Base-by-base conservation (phyloP, 2,113 vertebrate species). In the Caloenas nicobarica region DNA sequence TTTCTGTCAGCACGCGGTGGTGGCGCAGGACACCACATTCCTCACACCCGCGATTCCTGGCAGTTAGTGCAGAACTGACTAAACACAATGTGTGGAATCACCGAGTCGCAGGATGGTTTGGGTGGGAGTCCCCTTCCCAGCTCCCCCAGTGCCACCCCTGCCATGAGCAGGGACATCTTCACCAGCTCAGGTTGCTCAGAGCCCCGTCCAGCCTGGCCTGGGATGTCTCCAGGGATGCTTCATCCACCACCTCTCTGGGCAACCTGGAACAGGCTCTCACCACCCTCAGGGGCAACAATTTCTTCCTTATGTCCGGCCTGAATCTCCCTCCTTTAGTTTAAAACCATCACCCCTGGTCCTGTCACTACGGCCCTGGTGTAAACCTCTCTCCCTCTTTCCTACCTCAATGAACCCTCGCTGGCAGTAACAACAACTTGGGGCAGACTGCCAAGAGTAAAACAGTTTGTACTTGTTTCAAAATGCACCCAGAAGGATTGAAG, bases 271-370 rank as follows among this genome's bases (percentile, higher is more conserved):
- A 69, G 28, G 1, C 15, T 2, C 22, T 71, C 50, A 50, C 16
- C 31, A 7, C 22, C 44, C 40, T 38, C 62, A n/a, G 0, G 1
- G 1, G 1, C 3, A 46, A 34, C 1, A 2, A 26, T 5, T 57
- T 42, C 15, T 46, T 51, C 28, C 8, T 28, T 3, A 17, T 7
- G 22, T 9, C 21, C 19, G 9, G 51, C 3, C 16, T 48, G 34
- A 60, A 42, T 13, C 33, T 13, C 29, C 7, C 46, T 62, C 26
- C 51, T 62, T 6, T 2, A 62, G 14, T 16, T 56, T 33, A 21
- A 50, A 69, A 34, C 14, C 2, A 0, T 10, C 58, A 3, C 2
- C 6, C 17, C 17, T 18, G 9, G 10, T 21, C 21, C 34, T 62
- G n/a, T 34, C 36, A 16, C 22, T 18, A 18, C 29, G 3, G 16